phyloP scores from a whole-genome alignment of 2,888 invertebrate species.

The Spilarctia lutea region DNA sequence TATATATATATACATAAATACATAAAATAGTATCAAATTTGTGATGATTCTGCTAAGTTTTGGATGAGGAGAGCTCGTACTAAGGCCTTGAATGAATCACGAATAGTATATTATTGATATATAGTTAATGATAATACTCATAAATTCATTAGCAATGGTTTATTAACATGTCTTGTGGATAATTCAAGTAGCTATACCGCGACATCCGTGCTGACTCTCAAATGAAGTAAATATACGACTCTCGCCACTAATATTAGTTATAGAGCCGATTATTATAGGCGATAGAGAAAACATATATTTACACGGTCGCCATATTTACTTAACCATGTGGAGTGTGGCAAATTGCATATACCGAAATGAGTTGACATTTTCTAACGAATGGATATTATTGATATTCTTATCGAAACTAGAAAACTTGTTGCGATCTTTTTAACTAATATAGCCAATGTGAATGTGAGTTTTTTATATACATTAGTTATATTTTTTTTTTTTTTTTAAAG shows the following conservation, averaged over 20 bases:
- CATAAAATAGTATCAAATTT: too few relatives aligned
- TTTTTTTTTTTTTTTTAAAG: too few relatives aligned
- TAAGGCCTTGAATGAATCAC: too few relatives aligned
- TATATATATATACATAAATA: too few relatives aligned
- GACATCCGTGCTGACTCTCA: not conserved
- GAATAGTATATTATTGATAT: too few relatives aligned
- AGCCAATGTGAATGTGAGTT: not conserved
- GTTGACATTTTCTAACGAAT: conserved; percentile 6
- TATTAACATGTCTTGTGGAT: not conserved
- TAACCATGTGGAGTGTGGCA: not conserved
- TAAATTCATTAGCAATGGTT: not conserved
- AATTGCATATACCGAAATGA: not conserved
- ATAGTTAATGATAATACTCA: not conserved
- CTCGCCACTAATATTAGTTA: not conserved
- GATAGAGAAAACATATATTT: conserved; percentile 13
- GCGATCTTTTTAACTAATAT: not conserved
- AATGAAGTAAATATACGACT: not conserved
- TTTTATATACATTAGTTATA: not conserved
- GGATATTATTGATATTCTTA: not conserved
- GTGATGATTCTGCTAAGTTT: too few relatives aligned
- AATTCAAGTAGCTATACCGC: not conserved
- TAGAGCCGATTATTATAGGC: conserved; percentile 1
- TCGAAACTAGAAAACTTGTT: not conserved
- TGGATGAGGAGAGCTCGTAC: too few relatives aligned
- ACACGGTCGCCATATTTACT: not conserved